Evolutionary conservation across 2,797 vertebrate genomes (phyloP), one percentile per base, ranked within the genome.

Genomic region (Amniataba percoides): DNA sequence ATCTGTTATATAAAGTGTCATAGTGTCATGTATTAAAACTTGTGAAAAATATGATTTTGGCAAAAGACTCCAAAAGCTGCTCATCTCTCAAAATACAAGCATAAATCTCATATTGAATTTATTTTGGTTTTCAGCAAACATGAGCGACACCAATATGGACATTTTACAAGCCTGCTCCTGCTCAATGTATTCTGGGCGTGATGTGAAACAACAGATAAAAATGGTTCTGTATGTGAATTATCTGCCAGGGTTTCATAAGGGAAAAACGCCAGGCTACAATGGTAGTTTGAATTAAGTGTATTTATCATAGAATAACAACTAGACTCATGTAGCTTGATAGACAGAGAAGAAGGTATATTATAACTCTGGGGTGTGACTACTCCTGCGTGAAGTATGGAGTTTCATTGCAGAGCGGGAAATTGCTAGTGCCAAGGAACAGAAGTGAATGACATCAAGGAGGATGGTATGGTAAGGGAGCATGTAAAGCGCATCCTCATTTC

Each of bases 401-500:
- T 84, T 86, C 83, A 84, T 88, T 78, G 90, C 85, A 59, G 49
- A 88, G 86, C 31, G 36, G 86, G 81, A 90, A 89, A 92, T 92
- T 90, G 89, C 86, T 87, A 90, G 82, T 83, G 82, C 82, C 85
- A 81, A 83, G 70, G 81, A 89, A 87, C 74, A 88, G 83, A 85
- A 85, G 83, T 90, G 89, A 92, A 87, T 88, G 91, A 86, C 91
- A 91, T 91, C 85, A 84, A 86, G 88, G 78, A 86, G 88, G 89
- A 84, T 70, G 60, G 89, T 67, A 82, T 63, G 78, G 88, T 87
- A 82, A 89, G 88, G 84, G 67, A 87, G 91, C 87, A 90, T 93
- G 92, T 88, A 88, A 92, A 91, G 86, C 78, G 19, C 84, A 91
- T 91, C 84, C 88, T 91, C 88, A 91, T 94, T 93, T 88, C 86